A percentile compares a stretch with the other conserved stretches of the same genome.
phyloP scores from a whole-genome alignment of 1,140 invertebrate genomes.

The Drosophila pseudoananassae region DNA sequence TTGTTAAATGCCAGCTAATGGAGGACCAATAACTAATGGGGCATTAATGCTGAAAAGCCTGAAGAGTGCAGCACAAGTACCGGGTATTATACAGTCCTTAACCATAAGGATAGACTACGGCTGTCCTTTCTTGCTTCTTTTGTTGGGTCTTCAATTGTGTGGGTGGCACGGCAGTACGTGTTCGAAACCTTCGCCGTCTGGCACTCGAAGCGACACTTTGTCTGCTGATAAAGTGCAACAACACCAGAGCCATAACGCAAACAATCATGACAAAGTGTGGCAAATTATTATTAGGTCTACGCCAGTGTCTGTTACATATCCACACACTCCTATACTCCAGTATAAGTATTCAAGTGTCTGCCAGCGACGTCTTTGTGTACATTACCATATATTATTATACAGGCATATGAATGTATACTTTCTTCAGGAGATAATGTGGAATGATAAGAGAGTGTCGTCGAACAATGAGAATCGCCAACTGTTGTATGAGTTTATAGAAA shows the following conservation, averaged over 20 bases:
- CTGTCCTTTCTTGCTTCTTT: not conserved
- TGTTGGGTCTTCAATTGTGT: not conserved
- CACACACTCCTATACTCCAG: constrained; percentile 2
- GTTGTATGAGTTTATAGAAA: not conserved
- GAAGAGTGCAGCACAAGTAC: not conserved
- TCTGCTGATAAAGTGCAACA: constrained; percentile 72
- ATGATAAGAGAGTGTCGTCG: constrained; percentile 9
- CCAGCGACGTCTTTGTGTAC: constrained; percentile 14
- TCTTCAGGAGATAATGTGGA: not conserved
- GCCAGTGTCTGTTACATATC: constrained; percentile 13
- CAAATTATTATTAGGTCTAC: constrained; percentile 65
- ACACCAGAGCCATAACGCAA: constrained; percentile 46
- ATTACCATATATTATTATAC: not conserved
- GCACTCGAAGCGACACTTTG: constrained; percentile 71
- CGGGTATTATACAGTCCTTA: not conserved
- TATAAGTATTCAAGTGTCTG: constrained; percentile 10
- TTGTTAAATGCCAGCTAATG: no score
- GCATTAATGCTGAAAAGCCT: no score
- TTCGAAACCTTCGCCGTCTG: constrained; percentile 36
- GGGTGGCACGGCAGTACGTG: constrained; percentile 24
- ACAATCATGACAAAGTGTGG: constrained; percentile 40
- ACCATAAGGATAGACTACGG: not conserved
- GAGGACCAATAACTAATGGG: no score
- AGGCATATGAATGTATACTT: not conserved
- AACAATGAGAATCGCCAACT: constrained; percentile 11